Percentiles rank a stretch among this genome's conserved stretches.
phyloP scores from a whole-genome alignment of 1,140 invertebrate genomes.

The Cyphomyrmex costatus region DNA sequence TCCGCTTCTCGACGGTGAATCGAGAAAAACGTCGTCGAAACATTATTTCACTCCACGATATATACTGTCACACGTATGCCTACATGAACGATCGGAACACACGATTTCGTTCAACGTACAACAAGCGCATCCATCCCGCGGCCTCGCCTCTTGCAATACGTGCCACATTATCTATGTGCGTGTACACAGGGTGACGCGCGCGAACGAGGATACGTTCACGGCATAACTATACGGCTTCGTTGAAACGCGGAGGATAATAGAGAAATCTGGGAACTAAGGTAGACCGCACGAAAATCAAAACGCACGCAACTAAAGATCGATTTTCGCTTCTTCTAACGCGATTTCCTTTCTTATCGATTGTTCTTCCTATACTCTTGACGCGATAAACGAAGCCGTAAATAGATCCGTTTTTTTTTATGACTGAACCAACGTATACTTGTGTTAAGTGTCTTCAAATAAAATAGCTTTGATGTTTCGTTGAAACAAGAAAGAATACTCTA shows the following conservation, averaged over 20 bases:
- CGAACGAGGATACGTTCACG: constrained; percentile 2
- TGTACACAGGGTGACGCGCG: constrained; percentile 38
- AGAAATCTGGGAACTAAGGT: background rate
- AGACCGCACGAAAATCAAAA: background rate
- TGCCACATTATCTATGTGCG: constrained; percentile 55
- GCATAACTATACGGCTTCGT: constrained; percentile 49
- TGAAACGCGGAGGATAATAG: background rate
- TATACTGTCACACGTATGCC: constrained; percentile 46
- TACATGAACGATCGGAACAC: constrained; percentile 54
- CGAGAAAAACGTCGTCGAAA: constrained; percentile 54
- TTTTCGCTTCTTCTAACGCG: too few relatives aligned
- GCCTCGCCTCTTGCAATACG: constrained; percentile 62
- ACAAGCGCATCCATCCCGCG: constrained; percentile 49
- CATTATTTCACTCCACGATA: constrained; percentile 51
- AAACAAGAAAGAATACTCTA: too few relatives aligned
- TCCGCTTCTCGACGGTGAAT: constrained; percentile 46
- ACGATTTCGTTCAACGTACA: constrained; percentile 24
- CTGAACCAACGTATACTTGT: too few relatives aligned
- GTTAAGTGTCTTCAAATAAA: too few relatives aligned
- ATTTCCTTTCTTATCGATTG: background rate
- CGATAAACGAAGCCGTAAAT: constrained; percentile 14
- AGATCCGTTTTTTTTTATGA: too few relatives aligned
- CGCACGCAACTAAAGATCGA: background rate
- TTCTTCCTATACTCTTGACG: background rate
- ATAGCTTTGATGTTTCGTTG: too few relatives aligned